Percentiles rank a stretch among this genome's conserved stretches.
phyloP scores from a whole-genome alignment of 2,113 vertebrate species.

The Rostratula benghalensis region DNA sequence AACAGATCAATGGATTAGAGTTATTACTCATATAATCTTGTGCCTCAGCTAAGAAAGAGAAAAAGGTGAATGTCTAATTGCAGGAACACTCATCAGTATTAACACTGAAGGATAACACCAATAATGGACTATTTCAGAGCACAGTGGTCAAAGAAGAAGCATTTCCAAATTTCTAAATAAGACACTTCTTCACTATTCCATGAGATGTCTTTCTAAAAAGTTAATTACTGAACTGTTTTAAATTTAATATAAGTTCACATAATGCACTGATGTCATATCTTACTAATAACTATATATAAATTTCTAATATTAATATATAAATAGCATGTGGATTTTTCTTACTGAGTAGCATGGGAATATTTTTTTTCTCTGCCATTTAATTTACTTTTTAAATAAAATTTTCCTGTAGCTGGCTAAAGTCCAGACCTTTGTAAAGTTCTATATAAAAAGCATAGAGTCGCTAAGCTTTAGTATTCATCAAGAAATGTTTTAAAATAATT shows the following conservation, averaged over 20 bases:
- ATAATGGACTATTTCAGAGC: background rate
- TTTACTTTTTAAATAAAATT: background rate
- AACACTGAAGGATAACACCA: background rate
- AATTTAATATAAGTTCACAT: background rate
- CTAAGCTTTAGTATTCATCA: background rate
- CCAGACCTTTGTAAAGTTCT: background rate
- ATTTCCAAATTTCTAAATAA: background rate
- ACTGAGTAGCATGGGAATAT: background rate
- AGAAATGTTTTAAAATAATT: background rate
- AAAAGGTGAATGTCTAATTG: background rate
- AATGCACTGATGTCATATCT: background rate
- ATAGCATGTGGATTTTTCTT: background rate
- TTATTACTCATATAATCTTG: background rate
- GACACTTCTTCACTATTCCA: background rate
- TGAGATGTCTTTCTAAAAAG: background rate
- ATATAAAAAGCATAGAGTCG: background rate
- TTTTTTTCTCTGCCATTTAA: background rate
- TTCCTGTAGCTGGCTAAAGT: background rate
- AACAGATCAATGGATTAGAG: background rate
- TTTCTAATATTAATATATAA: background rate
- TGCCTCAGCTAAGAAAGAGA: background rate
- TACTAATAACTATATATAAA: background rate
- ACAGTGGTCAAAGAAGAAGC: background rate
- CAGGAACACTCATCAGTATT: background rate
- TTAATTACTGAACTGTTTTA: background rate